Evolutionary conservation across 2,888 invertebrate genomes (phyloP).

Genomic region (Monopis laevigella): DNA sequence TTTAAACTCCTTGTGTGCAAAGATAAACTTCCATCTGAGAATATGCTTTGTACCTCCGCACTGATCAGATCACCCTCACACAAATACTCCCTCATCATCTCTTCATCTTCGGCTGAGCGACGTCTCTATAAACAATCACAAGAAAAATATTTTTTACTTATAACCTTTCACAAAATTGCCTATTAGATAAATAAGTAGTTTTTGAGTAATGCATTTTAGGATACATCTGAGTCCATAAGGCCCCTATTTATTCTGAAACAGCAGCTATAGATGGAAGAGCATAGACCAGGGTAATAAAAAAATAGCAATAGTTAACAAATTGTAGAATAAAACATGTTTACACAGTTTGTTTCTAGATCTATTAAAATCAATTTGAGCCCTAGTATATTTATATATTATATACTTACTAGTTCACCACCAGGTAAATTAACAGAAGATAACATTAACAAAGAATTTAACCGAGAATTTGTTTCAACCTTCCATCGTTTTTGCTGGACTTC

Average conservation of each 20-base stretch:
- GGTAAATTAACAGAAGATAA: conserved; percentile 96
- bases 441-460: conserved; percentile 85
- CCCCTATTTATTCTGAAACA: too few species aligned
- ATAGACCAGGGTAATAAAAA: too few species aligned
- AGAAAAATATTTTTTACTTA: too few species aligned
- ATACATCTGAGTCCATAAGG: background rate
- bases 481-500: conserved; percentile 95
- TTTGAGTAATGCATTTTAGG: too few species aligned
- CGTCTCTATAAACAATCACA: conserved; percentile 82
- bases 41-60: conserved; percentile 96
- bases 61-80: conserved; percentile 96
- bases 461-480: conserved; percentile 95
- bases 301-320: too few species aligned
- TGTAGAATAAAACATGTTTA: too few species aligned
- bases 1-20: conserved; percentile 95
- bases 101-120: conserved; percentile 94
- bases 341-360: too few species aligned
- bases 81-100: conserved; percentile 95
- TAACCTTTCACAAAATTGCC: too few species aligned
- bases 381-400: too few species aligned
- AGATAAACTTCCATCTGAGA: conserved; percentile 90
- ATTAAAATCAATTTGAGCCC: too few species aligned
- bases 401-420: conserved; percentile 89
- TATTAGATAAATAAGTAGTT: too few species aligned
- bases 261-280: too few species aligned